Base-by-base conservation (phyloP, 2,113 vertebrate species). In the Plecturocebus donacophilus region DNA sequence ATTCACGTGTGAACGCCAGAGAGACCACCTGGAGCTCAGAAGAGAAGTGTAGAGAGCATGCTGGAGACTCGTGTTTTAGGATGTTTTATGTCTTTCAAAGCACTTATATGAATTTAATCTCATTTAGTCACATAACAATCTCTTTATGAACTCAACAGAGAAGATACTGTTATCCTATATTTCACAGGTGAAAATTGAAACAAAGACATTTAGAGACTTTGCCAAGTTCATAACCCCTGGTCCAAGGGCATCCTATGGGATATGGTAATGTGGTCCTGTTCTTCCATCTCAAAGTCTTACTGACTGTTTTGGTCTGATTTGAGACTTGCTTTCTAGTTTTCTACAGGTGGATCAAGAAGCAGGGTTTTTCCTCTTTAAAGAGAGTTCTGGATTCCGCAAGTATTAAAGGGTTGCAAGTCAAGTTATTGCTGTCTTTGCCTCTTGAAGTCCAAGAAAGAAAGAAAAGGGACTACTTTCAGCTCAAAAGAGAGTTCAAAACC, bases 111-210 rank as follows among this genome's bases (percentile, higher is more conserved):
- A 66, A 83, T 42, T 79, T 25, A 30, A 52, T 76, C 68, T 87
- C 54, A 66, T 52, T 95, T 88, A 89, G 35, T 83, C 70, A 70
- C 7, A 4, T 30, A 35, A 8, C 1, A 49, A 68, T 75, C 10
- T 3, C 19, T 94, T 91, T 81, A 85, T 58, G 76, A 92, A 87
- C 58, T 56, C 77, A 68, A 25, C 38, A 92, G 81, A 82, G 25
- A 56, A 79, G 71, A 82, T 71, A 30, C 6, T 81, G 45, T 73
- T 89, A 20, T 40, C 75, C 42, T 87, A 19, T 35, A 56, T 87
- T 91, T 95, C 73, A 61, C 2, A 89, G 38, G 68, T 89, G 20
- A 30, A 96, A 84, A 91, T 5, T 32, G 45, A 97, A 95, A 96
- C 83, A 96, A 86, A 82, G 27, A 10, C 83, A 1, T 66, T 86